Percentiles rank a stretch among this genome's conserved stretches.
Conservation (phyloP, 2,888 invertebrate species). For the Argyra leucocephala region DNA sequence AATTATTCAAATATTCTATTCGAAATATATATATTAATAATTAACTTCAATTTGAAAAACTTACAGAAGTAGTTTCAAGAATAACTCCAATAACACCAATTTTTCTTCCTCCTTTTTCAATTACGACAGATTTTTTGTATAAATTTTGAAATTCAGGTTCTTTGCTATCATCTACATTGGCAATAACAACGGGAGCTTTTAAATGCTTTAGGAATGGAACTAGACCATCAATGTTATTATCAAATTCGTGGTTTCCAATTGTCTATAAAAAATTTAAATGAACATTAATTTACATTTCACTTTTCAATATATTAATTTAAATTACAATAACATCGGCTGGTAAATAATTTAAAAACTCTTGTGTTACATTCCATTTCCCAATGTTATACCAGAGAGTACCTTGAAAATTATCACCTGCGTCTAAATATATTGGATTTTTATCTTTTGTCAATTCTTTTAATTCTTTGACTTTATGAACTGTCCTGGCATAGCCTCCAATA, state of each 20-base stretch:
- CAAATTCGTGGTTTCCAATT: constrained; percentile 81
- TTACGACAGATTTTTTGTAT: constrained; percentile 55
- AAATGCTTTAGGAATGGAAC: constrained; percentile 58
- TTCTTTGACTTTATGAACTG: constrained; percentile 49
- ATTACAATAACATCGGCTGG: constrained; percentile 67
- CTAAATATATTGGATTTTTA: constrained; percentile 56
- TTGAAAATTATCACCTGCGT: constrained; percentile 77
- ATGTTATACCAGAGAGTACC: constrained; percentile 77
- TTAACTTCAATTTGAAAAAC: too few species aligned
- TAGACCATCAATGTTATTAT: constrained; percentile 61
- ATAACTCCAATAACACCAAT: constrained; percentile 76
- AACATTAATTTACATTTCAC: neutral
- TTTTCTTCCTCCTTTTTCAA: constrained; percentile 52
- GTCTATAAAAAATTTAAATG: constrained; percentile 47
- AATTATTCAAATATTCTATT: neutral
- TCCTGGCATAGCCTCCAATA: constrained; percentile 60
- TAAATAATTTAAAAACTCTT: constrained; percentile 63
- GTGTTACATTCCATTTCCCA: constrained; percentile 64
- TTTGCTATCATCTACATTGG: constrained; percentile 61
- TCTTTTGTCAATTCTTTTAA: constrained; percentile 42
- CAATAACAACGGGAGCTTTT: constrained; percentile 58
- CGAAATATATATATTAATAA: neutral
- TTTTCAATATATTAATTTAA: neutral
- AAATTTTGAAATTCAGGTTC: constrained; percentile 57
- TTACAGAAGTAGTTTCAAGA: constrained; percentile 55